Evolutionary conservation across 2,888 invertebrate species (phyloP).

Genomic region (Gymnoscelis rufifasciata): DNA sequence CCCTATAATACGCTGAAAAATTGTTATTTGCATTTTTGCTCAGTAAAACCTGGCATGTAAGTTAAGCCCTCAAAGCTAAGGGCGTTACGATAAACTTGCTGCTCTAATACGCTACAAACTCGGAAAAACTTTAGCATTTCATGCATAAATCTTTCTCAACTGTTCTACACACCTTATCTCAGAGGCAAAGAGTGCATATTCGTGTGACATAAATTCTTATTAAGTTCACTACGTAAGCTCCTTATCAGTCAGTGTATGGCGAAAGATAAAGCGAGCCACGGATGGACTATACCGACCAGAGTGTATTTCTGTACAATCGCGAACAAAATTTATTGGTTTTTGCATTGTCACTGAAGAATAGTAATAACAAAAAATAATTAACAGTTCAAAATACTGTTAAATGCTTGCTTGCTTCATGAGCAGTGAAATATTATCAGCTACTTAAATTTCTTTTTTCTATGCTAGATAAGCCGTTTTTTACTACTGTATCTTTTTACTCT

Average conservation of each 20-base stretch:
- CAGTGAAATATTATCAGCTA: no score
- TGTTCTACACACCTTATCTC: constrained; percentile 46
- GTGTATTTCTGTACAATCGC: constrained; percentile 58
- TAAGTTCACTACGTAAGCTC: constrained; percentile 69
- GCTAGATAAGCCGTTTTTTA: no score
- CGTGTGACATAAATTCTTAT: constrained; percentile 60
- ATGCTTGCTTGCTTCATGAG: no score
- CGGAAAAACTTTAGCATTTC: constrained; percentile 20
- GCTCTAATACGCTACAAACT: constrained; percentile 11
- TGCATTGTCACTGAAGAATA: constrained; percentile 6
- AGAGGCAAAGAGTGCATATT: constrained; percentile 50
- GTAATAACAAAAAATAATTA: no score
- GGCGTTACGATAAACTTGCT: constrained; percentile 1
- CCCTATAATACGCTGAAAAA: no score
- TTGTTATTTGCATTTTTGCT: no score
- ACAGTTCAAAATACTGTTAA: no score
- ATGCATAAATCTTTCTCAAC: constrained; percentile 51
- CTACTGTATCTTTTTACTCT: no score
- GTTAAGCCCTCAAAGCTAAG: background rate
- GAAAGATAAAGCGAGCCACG: constrained; percentile 68
- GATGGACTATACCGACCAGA: constrained; percentile 54
- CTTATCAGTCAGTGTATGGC: constrained; percentile 74
- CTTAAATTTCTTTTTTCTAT: no score
- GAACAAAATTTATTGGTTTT: constrained; percentile 34
- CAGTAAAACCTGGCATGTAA: background rate